Evolutionary conservation across 2,797 vertebrate genomes (phyloP), one percentile per base, ranked within the genome.

Genomic region (Falco rusticolus): DNA sequence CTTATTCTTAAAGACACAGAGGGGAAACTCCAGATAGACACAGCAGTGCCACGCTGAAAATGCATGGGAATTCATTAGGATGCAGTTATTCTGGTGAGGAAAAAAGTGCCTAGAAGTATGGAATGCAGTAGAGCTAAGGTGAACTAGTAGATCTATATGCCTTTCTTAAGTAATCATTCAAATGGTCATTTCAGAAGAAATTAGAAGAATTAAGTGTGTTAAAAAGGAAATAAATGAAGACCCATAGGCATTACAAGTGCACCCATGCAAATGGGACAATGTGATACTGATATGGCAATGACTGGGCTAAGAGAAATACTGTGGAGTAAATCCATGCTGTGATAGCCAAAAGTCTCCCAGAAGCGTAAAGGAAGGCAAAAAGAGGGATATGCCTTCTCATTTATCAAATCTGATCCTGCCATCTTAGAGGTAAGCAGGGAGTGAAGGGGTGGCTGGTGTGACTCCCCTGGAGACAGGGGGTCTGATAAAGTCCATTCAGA

Each of bases 401-500:
- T 77, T 39, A 34, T 47, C 33, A 63, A 41, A 59, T n/a, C 13
- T 90, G 13, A 53, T 45, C 33, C 6, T 45, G 13, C 29, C 75
- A 11, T 54, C 28, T 66, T 47, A 51, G 10, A 60, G 12, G 39
- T 0, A 1, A 70, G 16, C 17, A 60, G 41, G 45, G 15, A 60
- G 26, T 9, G 26, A 87, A 72, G 29, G 54, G 6, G 14, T 6
- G 5, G 19, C 13, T 69, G 29, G 37, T 45, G 9, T 57, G 19
- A 76, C 1, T 3, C 3, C 2, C 4, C 14, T 56, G 45, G n/a
- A 68, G 19, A 48, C 3, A 37, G 4, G 9, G 15, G 2, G 4
- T 56, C 19, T 59, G 25, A 26, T 63, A 37, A 85, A 85, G 28
- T 59, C n/a, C 10, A 29, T 77, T 90, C 60, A 39, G 20, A n/a